These are phyloP conservation scores for Lasioglossum leucozonium DNA, from an alignment of 2,888 invertebrate genomes.

Conservation along the genomic window DNA sequence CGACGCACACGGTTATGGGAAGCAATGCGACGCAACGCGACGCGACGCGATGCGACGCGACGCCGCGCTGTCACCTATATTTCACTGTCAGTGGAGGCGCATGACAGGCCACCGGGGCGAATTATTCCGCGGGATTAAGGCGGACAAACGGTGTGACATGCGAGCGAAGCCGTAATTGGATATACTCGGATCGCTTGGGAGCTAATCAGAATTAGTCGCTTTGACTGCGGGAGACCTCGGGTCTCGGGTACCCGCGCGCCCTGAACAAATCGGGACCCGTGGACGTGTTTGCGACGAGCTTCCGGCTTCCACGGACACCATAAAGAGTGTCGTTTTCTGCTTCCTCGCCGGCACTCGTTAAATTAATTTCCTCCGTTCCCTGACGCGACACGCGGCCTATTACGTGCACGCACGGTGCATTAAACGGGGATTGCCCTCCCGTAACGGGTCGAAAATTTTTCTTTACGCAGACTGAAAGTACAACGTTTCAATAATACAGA, in stretches of 20 bases:
- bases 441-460: not conserved
- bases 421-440: not conserved
- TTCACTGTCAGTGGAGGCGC: conserved; percentile 62
- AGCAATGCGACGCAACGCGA: conserved; percentile 7
- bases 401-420: not conserved
- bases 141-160: conserved; percentile 61
- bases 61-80: conserved; percentile 48
- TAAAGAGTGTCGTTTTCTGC: not conserved
- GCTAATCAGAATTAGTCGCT: conserved; percentile 71
- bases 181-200: conserved; percentile 70
- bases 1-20: not conserved
- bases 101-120: conserved; percentile 63
- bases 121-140: conserved; percentile 73
- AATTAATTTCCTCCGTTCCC: not conserved
- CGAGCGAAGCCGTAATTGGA: conserved; percentile 70
- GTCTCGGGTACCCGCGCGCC: not conserved
- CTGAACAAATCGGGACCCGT: conserved; percentile 53
- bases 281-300: conserved; percentile 35
- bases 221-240: conserved; percentile 48
- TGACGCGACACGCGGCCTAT: not conserved
- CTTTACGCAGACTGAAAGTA: not conserved
- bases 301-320: not conserved
- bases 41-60: not conserved
- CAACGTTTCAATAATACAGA: not conserved
- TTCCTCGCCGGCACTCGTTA: conserved; percentile 1